Conservation (phyloP, 2,797 vertebrate genomes). For the Ctenopoma multispine region DNA sequence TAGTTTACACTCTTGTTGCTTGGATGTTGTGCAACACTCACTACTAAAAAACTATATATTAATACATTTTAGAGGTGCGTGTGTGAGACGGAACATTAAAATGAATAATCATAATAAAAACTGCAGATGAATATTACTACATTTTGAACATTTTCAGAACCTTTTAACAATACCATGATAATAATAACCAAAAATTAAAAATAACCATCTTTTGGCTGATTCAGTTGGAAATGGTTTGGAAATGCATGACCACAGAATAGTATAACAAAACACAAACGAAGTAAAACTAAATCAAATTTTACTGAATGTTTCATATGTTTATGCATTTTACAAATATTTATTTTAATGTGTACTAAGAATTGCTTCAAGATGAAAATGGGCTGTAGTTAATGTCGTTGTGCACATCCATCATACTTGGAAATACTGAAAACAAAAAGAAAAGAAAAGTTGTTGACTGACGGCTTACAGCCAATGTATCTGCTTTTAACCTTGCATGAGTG, state of each 20-base stretch:
- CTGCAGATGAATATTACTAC: no score
- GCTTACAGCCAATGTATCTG: neutral
- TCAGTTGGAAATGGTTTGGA: neutral
- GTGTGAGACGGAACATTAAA: no score
- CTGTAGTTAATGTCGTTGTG: neutral
- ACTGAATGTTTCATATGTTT: neutral
- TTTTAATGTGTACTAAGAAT: neutral
- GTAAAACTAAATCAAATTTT: no score
- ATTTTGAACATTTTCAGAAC: no score
- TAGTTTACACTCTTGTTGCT: no score
- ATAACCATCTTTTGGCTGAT: neutral
- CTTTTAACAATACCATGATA: no score
- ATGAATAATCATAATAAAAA: no score
- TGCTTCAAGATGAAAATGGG: neutral
- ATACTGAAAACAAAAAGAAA: conserved; percentile 1
- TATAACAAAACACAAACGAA: neutral
- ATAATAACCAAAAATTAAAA: no score
- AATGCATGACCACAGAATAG: neutral
- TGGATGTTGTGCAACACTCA: no score
- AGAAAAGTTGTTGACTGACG: neutral
- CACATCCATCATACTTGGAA: neutral
- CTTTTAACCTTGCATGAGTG: conserved; percentile 27
- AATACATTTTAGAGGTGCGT: no score
- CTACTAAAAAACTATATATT: no score
- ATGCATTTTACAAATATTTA: neutral